These are phyloP conservation scores for Chinchilla lanigera DNA, from an alignment of 2,113 vertebrate species.

Conservation along the genomic window DNA sequence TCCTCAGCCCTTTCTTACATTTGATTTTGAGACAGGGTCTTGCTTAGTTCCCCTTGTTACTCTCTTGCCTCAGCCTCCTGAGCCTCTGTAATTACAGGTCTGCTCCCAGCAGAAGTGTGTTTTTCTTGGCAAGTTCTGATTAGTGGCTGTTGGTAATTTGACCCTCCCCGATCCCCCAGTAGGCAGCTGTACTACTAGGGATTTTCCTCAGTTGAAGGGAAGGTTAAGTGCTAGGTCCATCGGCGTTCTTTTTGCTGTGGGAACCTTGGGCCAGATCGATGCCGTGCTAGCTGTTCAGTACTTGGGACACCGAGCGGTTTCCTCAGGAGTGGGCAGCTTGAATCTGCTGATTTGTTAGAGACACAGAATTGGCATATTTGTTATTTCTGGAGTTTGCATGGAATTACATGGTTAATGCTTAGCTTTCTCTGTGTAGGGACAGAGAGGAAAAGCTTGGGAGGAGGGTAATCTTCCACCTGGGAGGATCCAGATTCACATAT, in stretches of 20 bases:
- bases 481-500: neutral
- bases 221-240: neutral
- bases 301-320: neutral
- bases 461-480: neutral
- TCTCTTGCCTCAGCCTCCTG: neutral
- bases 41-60: neutral
- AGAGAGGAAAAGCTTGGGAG: neutral
- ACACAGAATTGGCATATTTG: neutral
- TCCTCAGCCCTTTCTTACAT: neutral
- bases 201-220: neutral
- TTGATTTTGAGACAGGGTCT: neutral
- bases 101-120: neutral
- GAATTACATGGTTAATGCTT: neutral
- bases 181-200: neutral
- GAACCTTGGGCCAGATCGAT: neutral
- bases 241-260: conserved; percentile 8
- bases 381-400: neutral
- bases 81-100: neutral
- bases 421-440: neutral
- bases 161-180: neutral
- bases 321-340: neutral
- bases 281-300: neutral
- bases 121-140: conserved; percentile 13
- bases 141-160: neutral
- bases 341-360: conserved; percentile 4